Percentiles rank a stretch among this genome's conserved stretches.
Conservation (phyloP, 1,140 invertebrate species). For the Rhyacophila brunnea region DNA sequence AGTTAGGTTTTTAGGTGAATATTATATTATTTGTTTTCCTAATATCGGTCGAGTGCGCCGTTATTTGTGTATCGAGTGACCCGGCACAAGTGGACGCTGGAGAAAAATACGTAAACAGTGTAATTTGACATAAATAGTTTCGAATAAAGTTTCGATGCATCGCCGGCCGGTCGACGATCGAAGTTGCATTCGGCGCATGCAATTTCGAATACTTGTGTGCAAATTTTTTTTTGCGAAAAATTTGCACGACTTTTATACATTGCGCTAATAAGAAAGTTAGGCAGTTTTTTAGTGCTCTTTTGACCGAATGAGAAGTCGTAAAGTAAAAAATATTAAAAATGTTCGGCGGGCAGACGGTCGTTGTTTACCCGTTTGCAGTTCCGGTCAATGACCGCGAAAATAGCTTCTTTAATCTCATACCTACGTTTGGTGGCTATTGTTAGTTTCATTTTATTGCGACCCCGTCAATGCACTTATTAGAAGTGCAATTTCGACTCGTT, state of each 20-base stretch:
- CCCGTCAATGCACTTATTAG: slow-evolving; percentile 11
- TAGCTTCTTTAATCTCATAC: slow-evolving; percentile 42
- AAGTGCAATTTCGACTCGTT: slow-evolving; percentile 14
- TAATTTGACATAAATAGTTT: slow-evolving; percentile 19
- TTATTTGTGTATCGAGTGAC: slow-evolving; percentile 25
- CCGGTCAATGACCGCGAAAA: slow-evolving; percentile 56
- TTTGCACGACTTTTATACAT: not conserved
- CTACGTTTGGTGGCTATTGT: slow-evolving; percentile 42
- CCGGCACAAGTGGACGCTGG: slow-evolving; percentile 1
- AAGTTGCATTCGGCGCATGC: slow-evolving; percentile 26
- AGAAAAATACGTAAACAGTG: not conserved
- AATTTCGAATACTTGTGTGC: slow-evolving; percentile 16
- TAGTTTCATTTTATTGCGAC: slow-evolving; percentile 35
- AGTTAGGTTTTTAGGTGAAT: slow-evolving; percentile 48
- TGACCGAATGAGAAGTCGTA: not conserved
- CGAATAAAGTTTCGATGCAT: slow-evolving; percentile 37
- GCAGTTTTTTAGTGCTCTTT: slow-evolving; percentile 3
- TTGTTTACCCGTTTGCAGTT: slow-evolving; percentile 51
- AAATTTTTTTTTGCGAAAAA: slow-evolving; percentile 10
- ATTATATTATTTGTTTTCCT: slow-evolving; percentile 39
- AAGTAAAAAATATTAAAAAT: slow-evolving; percentile 13
- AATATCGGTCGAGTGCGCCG: slow-evolving; percentile 34
- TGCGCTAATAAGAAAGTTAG: not conserved
- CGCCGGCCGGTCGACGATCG: slow-evolving; percentile 54
- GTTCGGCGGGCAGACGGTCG: slow-evolving; percentile 39